phyloP scores from a whole-genome alignment of 2,113 vertebrate genomes.

The Lepus timidus region DNA sequence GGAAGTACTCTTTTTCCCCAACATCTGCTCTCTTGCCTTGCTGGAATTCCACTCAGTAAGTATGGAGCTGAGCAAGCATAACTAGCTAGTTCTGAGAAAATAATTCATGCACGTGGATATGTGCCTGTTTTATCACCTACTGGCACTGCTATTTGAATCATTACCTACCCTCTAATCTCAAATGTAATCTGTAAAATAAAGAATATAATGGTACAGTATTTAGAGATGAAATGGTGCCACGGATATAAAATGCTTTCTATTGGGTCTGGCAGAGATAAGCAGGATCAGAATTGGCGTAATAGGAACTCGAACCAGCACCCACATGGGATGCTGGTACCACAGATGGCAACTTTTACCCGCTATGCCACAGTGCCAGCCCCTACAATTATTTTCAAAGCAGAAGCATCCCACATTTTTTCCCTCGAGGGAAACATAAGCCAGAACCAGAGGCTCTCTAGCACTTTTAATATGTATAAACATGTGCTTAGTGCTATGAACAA shows the following conservation, averaged over 20 bases:
- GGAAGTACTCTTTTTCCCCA: background rate
- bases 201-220: background rate
- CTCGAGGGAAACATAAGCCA: slow-evolving; percentile 48
- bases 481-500: slow-evolving; percentile 65
- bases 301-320: too few relatives aligned
- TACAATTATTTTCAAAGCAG: slow-evolving; percentile 12
- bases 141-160: background rate
- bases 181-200: background rate
- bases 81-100: background rate
- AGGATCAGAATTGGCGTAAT: too few relatives aligned
- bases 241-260: background rate
- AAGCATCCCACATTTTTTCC: background rate
- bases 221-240: background rate
- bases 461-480: slow-evolving; percentile 52
- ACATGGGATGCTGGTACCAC: too few relatives aligned
- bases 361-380: too few relatives aligned
- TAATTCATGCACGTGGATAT: background rate
- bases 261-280: background rate
- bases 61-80: background rate
- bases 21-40: background rate
- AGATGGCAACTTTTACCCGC: too few relatives aligned
- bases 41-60: background rate
- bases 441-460: slow-evolving; percentile 26
- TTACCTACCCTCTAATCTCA: background rate
- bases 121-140: background rate